Evolutionary conservation across 1,140 invertebrate species (phyloP), one percentile per base, ranked within the genome.

Genomic region (Cotesia typhae): DNA sequence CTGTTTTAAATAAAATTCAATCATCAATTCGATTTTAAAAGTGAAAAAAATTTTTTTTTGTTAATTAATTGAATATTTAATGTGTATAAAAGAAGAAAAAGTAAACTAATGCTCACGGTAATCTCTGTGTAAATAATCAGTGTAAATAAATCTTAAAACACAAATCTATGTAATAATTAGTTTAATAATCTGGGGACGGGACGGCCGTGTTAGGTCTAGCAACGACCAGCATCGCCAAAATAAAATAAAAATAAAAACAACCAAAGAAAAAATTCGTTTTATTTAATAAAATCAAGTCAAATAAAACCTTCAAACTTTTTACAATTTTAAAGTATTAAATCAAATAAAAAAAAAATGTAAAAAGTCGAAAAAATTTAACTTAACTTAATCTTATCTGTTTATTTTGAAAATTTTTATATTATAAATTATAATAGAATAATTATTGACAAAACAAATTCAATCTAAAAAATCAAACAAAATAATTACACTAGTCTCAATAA

Each of bases 161-260:
- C 67, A n/a, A 65, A 65, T 41, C 6, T 41, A 41, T 41, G 6
- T 41, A 5, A 41, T 41, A 7, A 41, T 6, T 41, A 41, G 6
- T 64, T 7, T 69, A 69, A 64, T 20, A 70, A 80, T 80, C 76
- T 78, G 17, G 81, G 80, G 80, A 84, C 81, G 82, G 84, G 80
- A 84, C 81, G 82, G 84, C 80, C 83, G 84, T 81, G 83, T 84
- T 83, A 80, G 64, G 70, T 85, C 80, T 74, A 87, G 85, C 85
- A 87, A 87, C 85, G 85, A 85, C 85, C 85, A 87, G 85, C 85
- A 87, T 87, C 85, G 83, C 85, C 84, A 83, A 81, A 83, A 80
- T 79, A 77, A 78, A 79, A 75, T 7, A 63, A 60, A 63, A 12
- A 47, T 9, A 28, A 41, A 41, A 28, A 35, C 6, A 41, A 41